These are phyloP conservation scores for Phodopus roborovskii DNA, from an alignment of 2,113 vertebrate genomes.

Conservation along the genomic window DNA sequence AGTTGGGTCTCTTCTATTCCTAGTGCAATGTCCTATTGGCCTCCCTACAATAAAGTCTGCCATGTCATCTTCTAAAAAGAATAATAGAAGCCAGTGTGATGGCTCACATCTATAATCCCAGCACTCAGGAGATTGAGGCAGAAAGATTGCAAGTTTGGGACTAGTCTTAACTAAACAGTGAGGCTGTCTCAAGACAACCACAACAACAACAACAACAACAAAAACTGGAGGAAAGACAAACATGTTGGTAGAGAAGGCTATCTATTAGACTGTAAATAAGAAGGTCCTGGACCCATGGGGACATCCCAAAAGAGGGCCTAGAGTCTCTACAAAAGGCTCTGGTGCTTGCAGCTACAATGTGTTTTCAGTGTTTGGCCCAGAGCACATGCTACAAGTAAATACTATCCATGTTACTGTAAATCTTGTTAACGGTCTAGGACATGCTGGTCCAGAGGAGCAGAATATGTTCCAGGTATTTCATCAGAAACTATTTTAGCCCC, in stretches of 20 bases:
- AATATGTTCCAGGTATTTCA: not conserved
- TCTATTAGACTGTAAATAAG: not conserved
- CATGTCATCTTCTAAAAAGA: not conserved
- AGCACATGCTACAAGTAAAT: not conserved
- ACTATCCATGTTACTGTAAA: not conserved
- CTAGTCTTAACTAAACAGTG: not conserved
- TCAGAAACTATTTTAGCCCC: not conserved
- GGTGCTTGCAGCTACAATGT: not conserved
- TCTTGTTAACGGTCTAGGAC: not conserved
- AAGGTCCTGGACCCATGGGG: not conserved
- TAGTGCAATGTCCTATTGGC: not conserved
- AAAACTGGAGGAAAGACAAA: not conserved
- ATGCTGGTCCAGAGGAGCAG: not conserved
- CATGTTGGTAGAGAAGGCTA: not conserved
- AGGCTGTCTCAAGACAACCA: not conserved
- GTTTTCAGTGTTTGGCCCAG: not conserved
- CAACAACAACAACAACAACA: not conserved
- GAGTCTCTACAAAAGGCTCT: not conserved
- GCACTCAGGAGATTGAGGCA: not conserved
- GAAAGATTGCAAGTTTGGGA: not conserved
- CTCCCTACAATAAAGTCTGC: not conserved
- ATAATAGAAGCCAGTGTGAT: not conserved
- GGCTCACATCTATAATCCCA: not conserved
- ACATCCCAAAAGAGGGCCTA: not conserved
- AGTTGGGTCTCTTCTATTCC: not conserved